Evolutionary conservation across 2,888 invertebrate species (phyloP), one percentile per base, ranked within the genome.

Genomic region (Cynaeus angustus): DNA sequence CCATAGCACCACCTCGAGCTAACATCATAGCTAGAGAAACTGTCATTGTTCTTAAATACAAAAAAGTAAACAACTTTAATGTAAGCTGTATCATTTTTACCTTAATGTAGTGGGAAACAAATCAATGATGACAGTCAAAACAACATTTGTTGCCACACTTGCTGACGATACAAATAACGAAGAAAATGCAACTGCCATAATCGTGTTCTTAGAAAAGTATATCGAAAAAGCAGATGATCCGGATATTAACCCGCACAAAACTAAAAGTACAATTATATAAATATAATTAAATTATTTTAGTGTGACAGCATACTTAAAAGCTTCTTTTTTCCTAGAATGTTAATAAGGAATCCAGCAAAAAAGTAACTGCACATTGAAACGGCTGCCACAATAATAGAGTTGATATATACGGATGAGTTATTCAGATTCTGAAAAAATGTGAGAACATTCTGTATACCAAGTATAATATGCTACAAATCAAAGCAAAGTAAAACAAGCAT

Each of bases 11-110:
- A n/a, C 89, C 76, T 30, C 93, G 86, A 1, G 92, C 93, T 46
- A 86, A 86, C 91, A 92, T 91, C 86, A 93, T 87, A 28, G 90
- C 88, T 3, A 89, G 86, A 0, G 92, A 88, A 76, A 93, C 88
- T 0, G 92, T 90, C 89, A 92, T 90, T 1, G 92, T 91, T 79
- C 92, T 92, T 81, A 1, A 85, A 84, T 30, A n/a, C 26, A n/a
- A n/a, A n/a, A n/a, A n/a, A n/a, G n/a, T n/a, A n/a, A 52, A 28
- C 12, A 52, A 28, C 8, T n/a, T 26, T 12, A 28, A 16, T 7
- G 3, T 3, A 46, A 8, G n/a, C n/a, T n/a, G n/a, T n/a, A n/a
- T n/a, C n/a, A n/a, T n/a, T n/a, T n/a, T n/a, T n/a, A 91, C 91
- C 91, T 88, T 10, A 91, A 83, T 0, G 88, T 87, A 0, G 92